Evolutionary conservation across 1,140 invertebrate species (phyloP).

Genomic region (Rhagoletis pomonella): DNA sequence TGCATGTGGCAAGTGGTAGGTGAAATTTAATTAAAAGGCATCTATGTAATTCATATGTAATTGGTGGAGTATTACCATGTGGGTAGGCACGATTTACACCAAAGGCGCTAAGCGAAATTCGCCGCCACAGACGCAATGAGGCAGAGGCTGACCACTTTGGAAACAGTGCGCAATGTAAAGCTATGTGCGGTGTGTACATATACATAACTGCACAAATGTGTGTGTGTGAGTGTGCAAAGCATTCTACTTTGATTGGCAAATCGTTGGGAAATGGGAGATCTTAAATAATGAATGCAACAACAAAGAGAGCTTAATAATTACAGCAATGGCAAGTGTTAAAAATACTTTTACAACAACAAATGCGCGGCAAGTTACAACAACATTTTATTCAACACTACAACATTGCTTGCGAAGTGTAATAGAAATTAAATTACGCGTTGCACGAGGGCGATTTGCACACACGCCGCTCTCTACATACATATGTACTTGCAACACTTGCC

Average conservation of each 20-base stretch:
- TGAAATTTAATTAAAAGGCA: slow-evolving; percentile 3
- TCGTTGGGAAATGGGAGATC: not conserved
- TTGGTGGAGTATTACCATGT: not conserved
- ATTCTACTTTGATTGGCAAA: not conserved
- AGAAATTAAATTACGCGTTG: slow-evolving; percentile 9
- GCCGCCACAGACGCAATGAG: not conserved
- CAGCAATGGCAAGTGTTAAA: too few species aligned
- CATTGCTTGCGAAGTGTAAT: not conserved
- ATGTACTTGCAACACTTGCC: not conserved
- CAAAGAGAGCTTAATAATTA: not conserved
- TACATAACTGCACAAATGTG: not conserved
- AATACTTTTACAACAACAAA: not conserved
- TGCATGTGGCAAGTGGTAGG: not conserved
- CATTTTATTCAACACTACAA: not conserved
- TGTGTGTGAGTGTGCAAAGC: not conserved
- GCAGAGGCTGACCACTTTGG: not conserved
- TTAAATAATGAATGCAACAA: not conserved
- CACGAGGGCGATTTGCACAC: not conserved
- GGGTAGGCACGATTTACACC: not conserved
- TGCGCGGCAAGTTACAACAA: not conserved
- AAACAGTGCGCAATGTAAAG: not conserved
- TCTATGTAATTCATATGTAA: not conserved
- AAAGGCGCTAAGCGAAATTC: not conserved
- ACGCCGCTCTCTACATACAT: too few species aligned
- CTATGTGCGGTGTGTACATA: not conserved